Evolutionary conservation across 2,797 vertebrate genomes (phyloP), one percentile per base, ranked within the genome.

Genomic region (Arrhamphus sclerolepis): DNA sequence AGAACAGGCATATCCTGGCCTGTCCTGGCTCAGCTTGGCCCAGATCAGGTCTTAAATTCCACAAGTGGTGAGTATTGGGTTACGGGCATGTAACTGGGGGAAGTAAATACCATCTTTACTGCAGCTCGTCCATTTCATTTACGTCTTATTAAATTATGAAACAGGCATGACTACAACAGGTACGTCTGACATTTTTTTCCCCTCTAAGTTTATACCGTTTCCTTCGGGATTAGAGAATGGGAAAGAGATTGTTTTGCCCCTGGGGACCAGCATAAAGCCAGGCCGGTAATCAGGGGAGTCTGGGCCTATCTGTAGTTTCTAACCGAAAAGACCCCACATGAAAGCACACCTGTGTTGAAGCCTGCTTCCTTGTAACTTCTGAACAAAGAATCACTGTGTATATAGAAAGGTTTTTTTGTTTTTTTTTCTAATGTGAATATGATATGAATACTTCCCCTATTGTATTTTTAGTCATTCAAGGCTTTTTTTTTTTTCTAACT

Each of bases 21-120:
- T 54, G 48, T 58, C 26, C 22, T n/a, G 19, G 65, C 46, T 61
- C 52, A 53, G 66, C 55, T 55, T 69, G 68, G 74, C 75, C 64
- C 74, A 82, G 61, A 73, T 61, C 52, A 68, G 63, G 78, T 87
- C 77, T 85, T 34, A 34, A 34, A 9, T 34, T 10, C 31, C 13
- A 60, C 22, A 43, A 59, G 68, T 43, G 39, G 53, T 54, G 63
- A 78, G 81, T 75, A 78, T 80, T 89, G 71, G 56, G 72, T 87
- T 89, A 88, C 77, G 39, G 71, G 62, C 38, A 73, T 64, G 59
- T 74, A 80, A 70, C 66, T 65, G 53, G 58, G 58, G 74, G 81
- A 87, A 71, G 81, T 78, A 87, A 89, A 89, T 89, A 77, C 75
- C 72, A 51, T 72, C 81, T 89, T 89, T 86, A 88, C 83, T 88